phyloP scores from a whole-genome alignment of 2,113 vertebrate genomes.

The Falcunculus frontatus region DNA sequence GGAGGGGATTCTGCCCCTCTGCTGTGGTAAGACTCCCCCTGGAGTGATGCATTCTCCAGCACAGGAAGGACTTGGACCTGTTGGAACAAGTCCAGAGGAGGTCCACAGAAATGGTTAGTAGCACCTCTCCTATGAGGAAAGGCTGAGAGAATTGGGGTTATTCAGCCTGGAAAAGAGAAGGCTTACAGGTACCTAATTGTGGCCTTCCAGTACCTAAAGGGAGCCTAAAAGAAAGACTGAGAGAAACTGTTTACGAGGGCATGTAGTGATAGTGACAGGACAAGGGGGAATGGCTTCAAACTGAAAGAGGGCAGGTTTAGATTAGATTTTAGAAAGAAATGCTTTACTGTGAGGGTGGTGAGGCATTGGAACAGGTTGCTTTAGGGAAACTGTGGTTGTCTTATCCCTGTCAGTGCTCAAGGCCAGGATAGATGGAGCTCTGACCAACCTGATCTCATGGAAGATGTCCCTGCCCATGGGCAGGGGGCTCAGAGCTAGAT shows the following conservation, averaged over 20 bases:
- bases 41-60: rapidly evolving
- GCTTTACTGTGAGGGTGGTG: background rate
- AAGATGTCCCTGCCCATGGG: background rate
- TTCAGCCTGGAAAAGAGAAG: background rate
- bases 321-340: background rate
- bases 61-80: background rate
- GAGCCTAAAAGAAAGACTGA: background rate
- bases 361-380: background rate
- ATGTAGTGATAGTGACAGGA: background rate
- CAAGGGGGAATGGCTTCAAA: background rate
- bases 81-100: background rate
- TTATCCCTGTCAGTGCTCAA: background rate
- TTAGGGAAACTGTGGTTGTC: background rate
- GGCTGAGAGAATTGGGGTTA: background rate
- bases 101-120: background rate
- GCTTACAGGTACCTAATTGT: background rate
- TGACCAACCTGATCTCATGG: background rate
- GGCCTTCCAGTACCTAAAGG: background rate
- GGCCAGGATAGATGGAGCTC: background rate
- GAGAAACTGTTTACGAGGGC: background rate
- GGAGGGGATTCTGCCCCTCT: background rate
- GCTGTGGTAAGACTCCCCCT: background rate
- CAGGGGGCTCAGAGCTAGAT: background rate
- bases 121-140: background rate
- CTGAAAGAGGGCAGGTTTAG: background rate